These are phyloP conservation scores for Thymelicus sylvestris DNA, from an alignment of 2,888 invertebrate genomes.

Conservation along the genomic window DNA sequence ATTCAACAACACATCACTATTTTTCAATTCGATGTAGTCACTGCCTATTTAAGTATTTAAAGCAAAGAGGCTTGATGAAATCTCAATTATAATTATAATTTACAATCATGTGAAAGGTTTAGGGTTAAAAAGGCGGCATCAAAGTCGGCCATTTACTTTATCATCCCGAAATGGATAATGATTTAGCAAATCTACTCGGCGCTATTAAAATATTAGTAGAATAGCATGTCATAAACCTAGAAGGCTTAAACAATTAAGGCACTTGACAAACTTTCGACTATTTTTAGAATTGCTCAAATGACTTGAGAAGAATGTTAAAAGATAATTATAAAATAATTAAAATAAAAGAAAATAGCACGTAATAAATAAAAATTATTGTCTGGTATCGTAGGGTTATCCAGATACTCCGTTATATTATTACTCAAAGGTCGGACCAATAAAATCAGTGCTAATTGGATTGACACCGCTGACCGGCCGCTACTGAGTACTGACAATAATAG, in stretches of 20 bases:
- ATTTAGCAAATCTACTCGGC: slow-evolving; percentile 24
- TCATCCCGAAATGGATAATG: slow-evolving; percentile 26
- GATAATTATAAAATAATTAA: no score
- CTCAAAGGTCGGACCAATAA: slow-evolving; percentile 11
- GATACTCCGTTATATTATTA: not conserved
- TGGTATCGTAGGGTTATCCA: no score
- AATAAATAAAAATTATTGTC: no score
- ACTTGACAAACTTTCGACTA: not conserved
- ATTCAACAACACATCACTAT: no score
- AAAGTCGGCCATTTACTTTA: slow-evolving; percentile 17
- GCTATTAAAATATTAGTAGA: slow-evolving; percentile 28
- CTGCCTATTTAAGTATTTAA: not conserved
- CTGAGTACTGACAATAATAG: not conserved
- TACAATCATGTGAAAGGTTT: slow-evolving; percentile 21
- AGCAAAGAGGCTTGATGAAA: slow-evolving; percentile 10
- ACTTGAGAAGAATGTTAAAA: no score
- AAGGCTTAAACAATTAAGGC: slow-evolving; percentile 19
- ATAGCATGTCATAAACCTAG: slow-evolving; percentile 28
- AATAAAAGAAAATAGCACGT: no score
- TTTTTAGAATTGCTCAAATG: no score
- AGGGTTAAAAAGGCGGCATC: slow-evolving; percentile 23
- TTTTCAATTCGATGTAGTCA: not conserved
- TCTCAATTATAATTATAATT: slow-evolving; percentile 26
- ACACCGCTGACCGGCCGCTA: not conserved
- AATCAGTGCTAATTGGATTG: slow-evolving; percentile 3